phyloP scores from a whole-genome alignment of 2,888 invertebrate genomes.

The Eueremaeus valkanovi region DNA sequence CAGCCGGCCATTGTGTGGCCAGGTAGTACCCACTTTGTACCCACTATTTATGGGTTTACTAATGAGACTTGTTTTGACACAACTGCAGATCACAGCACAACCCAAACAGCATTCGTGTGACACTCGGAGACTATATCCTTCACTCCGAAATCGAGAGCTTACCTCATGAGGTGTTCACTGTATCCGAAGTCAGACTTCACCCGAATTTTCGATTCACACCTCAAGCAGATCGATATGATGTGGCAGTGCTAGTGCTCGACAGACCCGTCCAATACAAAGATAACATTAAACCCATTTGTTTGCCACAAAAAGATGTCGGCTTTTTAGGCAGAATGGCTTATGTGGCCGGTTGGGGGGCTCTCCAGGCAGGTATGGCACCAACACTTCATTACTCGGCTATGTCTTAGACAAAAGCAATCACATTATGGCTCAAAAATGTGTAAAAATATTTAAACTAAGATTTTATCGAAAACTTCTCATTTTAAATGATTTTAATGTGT shows the following conservation, averaged over 20 bases:
- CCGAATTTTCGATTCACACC: slow-evolving; percentile 75
- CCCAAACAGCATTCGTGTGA: slow-evolving; percentile 84
- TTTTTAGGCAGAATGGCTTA: slow-evolving; percentile 86
- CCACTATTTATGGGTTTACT: neutral
- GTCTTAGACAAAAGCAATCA: neutral
- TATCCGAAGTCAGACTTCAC: slow-evolving; percentile 70
- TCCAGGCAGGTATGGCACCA: slow-evolving; percentile 59
- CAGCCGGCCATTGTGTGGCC: slow-evolving; percentile 90
- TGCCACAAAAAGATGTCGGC: slow-evolving; percentile 76
- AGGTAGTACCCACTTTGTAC: slow-evolving; percentile 49
- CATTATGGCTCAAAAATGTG: neutral
- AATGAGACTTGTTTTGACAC: neutral
- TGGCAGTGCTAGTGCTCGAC: slow-evolving; percentile 69
- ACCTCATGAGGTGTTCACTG: slow-evolving; percentile 85
- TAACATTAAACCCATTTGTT: slow-evolving; percentile 73
- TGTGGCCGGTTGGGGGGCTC: slow-evolving; percentile 89
- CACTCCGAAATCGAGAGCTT: slow-evolving; percentile 86
- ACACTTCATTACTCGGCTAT: neutral
- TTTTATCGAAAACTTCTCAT: too few relatives aligned
- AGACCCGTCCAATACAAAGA: slow-evolving; percentile 62
- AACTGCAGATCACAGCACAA: slow-evolving; percentile 48
- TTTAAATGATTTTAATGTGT: too few relatives aligned
- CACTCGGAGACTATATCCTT: slow-evolving; percentile 86
- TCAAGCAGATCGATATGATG: slow-evolving; percentile 72
- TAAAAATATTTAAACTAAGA: neutral